Conservation (phyloP, 2,113 vertebrate genomes). For the Benitochromis conjunctus region DNA sequence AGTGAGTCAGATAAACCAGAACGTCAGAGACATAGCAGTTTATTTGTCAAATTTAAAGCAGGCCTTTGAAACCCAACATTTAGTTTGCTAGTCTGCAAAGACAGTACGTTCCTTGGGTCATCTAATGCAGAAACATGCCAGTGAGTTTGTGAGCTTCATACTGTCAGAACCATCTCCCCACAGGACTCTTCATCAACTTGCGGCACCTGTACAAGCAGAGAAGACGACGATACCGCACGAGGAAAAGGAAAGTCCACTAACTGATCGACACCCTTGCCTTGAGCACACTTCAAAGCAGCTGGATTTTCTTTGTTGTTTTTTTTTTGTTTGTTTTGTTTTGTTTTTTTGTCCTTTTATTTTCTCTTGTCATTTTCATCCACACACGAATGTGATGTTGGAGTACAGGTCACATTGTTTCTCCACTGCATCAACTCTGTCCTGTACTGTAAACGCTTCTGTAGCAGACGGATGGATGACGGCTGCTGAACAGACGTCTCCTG, state of each 20-base stretch:
- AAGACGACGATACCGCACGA: conserved; percentile 77
- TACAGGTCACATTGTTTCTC: neutral
- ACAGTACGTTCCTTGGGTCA: neutral
- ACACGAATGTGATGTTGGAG: neutral
- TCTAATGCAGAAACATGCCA: neutral
- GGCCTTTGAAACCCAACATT: neutral
- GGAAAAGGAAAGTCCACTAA: conserved; percentile 86
- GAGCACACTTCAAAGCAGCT: neutral
- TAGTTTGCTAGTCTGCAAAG: neutral
- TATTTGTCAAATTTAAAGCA: neutral
- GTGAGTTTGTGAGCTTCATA: neutral
- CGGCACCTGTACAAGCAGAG: conserved; percentile 89
- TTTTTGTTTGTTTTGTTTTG: neutral
- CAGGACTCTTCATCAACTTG: conserved; percentile 85
- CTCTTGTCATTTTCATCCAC: neutral
- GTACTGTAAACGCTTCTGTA: neutral
- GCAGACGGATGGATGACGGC: neutral
- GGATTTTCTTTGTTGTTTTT: neutral
- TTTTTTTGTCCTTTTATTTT: neutral
- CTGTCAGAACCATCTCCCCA: neutral
- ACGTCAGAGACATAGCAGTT: neutral
- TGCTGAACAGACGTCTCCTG: neutral
- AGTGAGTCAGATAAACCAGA: neutral
- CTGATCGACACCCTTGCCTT: neutral
- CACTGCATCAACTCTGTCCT: neutral